A percentile compares a stretch with the other conserved stretches of the same genome.
Evolutionary conservation across 2,797 vertebrate species (phyloP).

Genomic region (Pseudomugil tenellus): DNA sequence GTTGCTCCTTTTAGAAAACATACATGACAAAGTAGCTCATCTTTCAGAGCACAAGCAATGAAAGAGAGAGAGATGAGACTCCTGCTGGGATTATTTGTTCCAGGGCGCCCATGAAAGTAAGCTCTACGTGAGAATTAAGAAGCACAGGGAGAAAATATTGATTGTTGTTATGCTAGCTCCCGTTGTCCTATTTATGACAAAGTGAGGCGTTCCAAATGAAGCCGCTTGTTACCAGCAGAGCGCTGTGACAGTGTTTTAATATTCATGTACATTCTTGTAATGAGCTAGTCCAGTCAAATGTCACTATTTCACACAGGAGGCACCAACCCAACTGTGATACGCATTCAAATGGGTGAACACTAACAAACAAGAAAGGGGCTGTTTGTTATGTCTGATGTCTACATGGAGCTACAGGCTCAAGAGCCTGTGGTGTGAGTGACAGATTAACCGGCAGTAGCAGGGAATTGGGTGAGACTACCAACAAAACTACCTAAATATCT

Average conservation of each 20-base stretch:
- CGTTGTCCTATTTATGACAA: conserved; percentile 35
- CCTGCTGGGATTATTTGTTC: conserved; percentile 34
- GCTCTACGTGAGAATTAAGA: conserved; percentile 40
- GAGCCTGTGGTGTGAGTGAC: conserved; percentile 31
- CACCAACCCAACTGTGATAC: conserved; percentile 55
- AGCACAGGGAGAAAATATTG: conserved; percentile 35
- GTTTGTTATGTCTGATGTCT: conserved; percentile 52
- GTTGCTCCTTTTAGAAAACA: not conserved
- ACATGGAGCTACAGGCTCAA: conserved; percentile 21
- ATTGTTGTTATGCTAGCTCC: conserved; percentile 39
- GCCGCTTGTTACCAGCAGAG: conserved; percentile 49
- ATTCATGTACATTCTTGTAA: conserved; percentile 61
- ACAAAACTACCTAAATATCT: not conserved
- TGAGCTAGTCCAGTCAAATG: conserved; percentile 61
- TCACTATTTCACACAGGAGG: conserved; percentile 53
- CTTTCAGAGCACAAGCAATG: conserved; percentile 14
- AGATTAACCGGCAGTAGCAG: conserved; percentile 23
- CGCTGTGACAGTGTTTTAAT: conserved; percentile 57
- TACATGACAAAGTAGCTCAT: not conserved
- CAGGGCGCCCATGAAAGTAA: conserved; percentile 31
- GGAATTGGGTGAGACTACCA: conserved; percentile 16
- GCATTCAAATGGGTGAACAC: conserved; percentile 56
- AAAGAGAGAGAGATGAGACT: conserved; percentile 20
- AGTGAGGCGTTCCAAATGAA: conserved; percentile 43
- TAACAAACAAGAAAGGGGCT: conserved; percentile 53